Conservation (phyloP, 2,113 vertebrate species). For the Holacanthus passer region DNA sequence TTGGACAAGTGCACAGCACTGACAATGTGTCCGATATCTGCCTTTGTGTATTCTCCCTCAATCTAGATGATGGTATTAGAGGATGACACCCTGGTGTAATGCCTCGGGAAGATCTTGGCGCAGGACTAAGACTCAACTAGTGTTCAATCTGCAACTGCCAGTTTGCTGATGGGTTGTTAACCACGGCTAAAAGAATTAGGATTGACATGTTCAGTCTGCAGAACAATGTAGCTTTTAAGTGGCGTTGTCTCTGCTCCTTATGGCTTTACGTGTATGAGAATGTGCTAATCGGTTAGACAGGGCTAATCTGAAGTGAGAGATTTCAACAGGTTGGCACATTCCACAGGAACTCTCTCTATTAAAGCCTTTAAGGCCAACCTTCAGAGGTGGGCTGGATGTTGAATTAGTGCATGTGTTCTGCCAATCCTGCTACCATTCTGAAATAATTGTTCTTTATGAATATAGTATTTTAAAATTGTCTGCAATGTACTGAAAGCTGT, state of each 20-base stretch:
- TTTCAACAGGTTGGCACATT: constrained; percentile 63
- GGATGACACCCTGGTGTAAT: constrained; percentile 78
- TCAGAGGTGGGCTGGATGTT: constrained; percentile 18
- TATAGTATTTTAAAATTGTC: constrained; percentile 11
- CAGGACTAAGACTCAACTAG: constrained; percentile 70
- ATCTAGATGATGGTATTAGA: constrained; percentile 76
- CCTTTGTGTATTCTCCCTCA: constrained; percentile 70
- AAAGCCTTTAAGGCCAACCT: constrained; percentile 59
- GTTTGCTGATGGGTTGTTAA: constrained; percentile 74
- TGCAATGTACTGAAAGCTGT: background rate
- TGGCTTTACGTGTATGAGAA: constrained; percentile 59
- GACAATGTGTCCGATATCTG: constrained; percentile 69
- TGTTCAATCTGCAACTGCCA: constrained; percentile 68
- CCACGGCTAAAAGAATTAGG: constrained; percentile 77
- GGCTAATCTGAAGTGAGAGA: constrained; percentile 72
- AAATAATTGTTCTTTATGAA: constrained; percentile 31
- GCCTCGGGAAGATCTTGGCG: constrained; percentile 77
- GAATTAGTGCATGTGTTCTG: constrained; percentile 47
- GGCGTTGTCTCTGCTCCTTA: constrained; percentile 58
- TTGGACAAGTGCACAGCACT: constrained; percentile 20
- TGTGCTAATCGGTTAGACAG: constrained; percentile 64
- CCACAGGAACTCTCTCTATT: constrained; percentile 40
- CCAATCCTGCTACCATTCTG: constrained; percentile 25
- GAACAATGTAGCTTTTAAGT: constrained; percentile 82
- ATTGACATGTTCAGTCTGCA: constrained; percentile 78